These are phyloP conservation scores for Bubo bubo DNA, from an alignment of 2,113 vertebrate genomes.

Conservation along the genomic window DNA sequence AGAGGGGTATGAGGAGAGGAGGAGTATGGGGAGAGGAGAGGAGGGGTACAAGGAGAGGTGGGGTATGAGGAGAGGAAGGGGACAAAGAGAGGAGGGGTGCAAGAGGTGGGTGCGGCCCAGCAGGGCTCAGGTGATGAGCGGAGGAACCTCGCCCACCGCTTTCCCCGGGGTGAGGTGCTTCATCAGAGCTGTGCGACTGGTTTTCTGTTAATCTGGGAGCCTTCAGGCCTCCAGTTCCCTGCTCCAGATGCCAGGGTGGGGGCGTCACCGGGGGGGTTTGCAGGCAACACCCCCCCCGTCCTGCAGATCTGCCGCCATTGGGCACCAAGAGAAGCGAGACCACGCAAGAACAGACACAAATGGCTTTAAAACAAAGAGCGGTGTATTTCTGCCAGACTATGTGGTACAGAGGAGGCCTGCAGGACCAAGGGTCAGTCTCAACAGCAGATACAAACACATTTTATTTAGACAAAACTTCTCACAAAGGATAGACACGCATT, in stretches of 20 bases:
- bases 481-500: slow-evolving; percentile 18
- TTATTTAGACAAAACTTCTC: slow-evolving; percentile 66
- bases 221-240: not conserved
- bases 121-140: accelerated
- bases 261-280: not conserved
- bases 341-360: slow-evolving; percentile 33
- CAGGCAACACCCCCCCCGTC: accelerated
- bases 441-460: slow-evolving; percentile 72
- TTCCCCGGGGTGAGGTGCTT: too few relatives aligned
- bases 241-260: accelerated
- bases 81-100: too few relatives aligned
- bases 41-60: too few relatives aligned
- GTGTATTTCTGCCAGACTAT: slow-evolving; percentile 60
- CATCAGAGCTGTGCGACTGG: not conserved
- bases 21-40: too few relatives aligned
- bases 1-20: too few relatives aligned
- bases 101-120: too few relatives aligned
- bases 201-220: not conserved
- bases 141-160: accelerated
- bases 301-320: not conserved
- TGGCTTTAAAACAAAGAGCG: slow-evolving; percentile 54
- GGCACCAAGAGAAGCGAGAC: not conserved
- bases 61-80: too few relatives aligned
- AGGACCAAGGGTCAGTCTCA: slow-evolving; percentile 35
- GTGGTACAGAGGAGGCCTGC: slow-evolving; percentile 46